These are phyloP conservation scores for Drosophila parabipectinata DNA, from an alignment of 1,140 invertebrate genomes.

Conservation along the genomic window DNA sequence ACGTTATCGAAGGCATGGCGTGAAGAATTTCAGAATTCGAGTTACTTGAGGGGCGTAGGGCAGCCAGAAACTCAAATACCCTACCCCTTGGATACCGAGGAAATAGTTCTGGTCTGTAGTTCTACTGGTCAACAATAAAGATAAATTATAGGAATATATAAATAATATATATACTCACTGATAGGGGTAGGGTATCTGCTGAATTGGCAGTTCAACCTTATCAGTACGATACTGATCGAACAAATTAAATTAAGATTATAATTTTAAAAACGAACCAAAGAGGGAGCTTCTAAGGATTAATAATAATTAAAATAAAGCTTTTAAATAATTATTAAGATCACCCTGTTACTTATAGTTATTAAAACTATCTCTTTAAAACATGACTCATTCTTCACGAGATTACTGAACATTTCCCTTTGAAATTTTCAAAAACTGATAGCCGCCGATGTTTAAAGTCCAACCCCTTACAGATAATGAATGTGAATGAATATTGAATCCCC, in stretches of 20 bases:
- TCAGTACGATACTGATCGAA: neutral
- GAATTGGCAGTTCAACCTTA: neutral
- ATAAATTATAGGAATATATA: constrained; percentile 5
- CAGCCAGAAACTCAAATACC: constrained; percentile 20
- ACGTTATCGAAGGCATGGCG: constrained; percentile 35
- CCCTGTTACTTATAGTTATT: too few species aligned
- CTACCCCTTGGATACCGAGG: neutral
- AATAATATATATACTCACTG: neutral
- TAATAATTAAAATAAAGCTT: neutral
- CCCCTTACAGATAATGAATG: neutral
- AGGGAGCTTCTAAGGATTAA: neutral
- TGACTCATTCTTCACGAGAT: too few species aligned
- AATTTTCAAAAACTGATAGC: neutral
- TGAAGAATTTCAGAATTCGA: constrained; percentile 36
- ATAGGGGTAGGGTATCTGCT: neutral
- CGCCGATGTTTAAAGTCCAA: neutral
- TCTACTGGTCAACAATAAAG: constrained; percentile 17
- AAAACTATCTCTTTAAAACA: too few species aligned
- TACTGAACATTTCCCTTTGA: too few species aligned
- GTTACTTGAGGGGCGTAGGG: neutral
- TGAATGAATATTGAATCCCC: constrained; percentile 4
- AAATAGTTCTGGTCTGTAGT: constrained; percentile 1
- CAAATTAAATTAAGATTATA: constrained; percentile 6
- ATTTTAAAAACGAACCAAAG: neutral
- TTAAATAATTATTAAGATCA: too few species aligned